Evolutionary conservation across 2,888 invertebrate species (phyloP), one percentile per base, ranked within the genome.

Genomic region (Tethea ocularis): DNA sequence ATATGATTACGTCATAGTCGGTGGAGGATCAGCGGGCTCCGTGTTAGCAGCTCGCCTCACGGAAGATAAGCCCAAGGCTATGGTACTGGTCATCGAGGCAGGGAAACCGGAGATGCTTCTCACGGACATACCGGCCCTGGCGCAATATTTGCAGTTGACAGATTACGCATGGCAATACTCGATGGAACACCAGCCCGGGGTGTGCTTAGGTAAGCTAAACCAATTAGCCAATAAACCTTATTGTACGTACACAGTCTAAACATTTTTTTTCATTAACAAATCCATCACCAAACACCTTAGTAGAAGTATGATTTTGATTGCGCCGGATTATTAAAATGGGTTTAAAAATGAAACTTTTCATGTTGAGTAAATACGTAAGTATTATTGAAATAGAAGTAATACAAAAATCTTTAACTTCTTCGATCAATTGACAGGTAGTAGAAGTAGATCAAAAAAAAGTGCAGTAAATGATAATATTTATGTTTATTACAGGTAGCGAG

Each of bases 21-120:
- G 96, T 0, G 95, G 95, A 0, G 96, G 96, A 0, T 94, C 96
- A 0, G 95, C 95, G 0, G 97, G 97, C 0, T 94, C 96, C 0
- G 95, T 95, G 0, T 74, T 97, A 11, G 96, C 96, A 0, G 94
- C 96, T 69, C 93, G 97, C 1, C 87, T 97, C 0, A 93, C 95
- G 0, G 96, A 96, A 83, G 94, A 86, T 51, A 91, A 91, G 61
- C 92, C 90, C 0, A 78, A 71, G 57, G 82, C 94, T 36, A 94
- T 88, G 55, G 94, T 96, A 0, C 86, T 96, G 6, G 84, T 96
- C 0, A 74, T 96, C 11, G 96, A 96, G 80, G 95, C 95, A 0
- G 93, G 93, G 0, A 89, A 87, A 63, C 87, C 92, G 1, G 93
- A 92, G 69, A 87, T 83, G 79, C 74, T 95, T 1, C 75, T 94